A percentile compares a stretch with the other conserved stretches of the same genome.
phyloP scores from a whole-genome alignment of 2,888 invertebrate genomes.

The Toxonevra muliebris region DNA sequence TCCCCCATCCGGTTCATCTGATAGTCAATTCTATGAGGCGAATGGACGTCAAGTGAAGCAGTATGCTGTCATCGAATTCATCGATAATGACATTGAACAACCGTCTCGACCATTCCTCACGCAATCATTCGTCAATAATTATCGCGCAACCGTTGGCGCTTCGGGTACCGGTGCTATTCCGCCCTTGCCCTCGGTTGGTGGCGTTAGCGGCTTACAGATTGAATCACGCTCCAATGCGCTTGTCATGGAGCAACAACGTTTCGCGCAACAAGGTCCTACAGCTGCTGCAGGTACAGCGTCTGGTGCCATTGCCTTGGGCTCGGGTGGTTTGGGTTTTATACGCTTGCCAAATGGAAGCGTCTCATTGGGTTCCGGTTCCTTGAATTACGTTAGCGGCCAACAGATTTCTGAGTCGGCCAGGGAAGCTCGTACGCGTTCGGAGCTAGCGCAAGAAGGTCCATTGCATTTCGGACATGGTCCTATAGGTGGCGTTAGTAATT shows the following conservation, averaged over 20 bases:
- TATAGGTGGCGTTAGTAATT: background rate
- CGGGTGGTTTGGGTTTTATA: constrained; percentile 64
- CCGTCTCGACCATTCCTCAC: constrained; percentile 53
- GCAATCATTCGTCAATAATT: constrained; percentile 48
- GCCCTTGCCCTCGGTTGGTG: constrained; percentile 17
- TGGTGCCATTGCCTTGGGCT: constrained; percentile 61
- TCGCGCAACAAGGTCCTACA: constrained; percentile 42
- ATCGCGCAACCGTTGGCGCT: constrained; percentile 50
- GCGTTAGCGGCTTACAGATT: constrained; percentile 43
- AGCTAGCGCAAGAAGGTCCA: constrained; percentile 52
- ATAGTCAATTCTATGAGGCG: constrained; percentile 51
- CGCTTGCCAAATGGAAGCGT: constrained; percentile 62
- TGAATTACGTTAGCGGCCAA: constrained; percentile 62
- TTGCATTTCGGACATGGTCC: constrained; percentile 61
- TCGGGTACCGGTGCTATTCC: constrained; percentile 41
- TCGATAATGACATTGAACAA: constrained; percentile 61
- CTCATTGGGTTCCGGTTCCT: constrained; percentile 63
- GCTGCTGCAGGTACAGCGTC: constrained; percentile 35
- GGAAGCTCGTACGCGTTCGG: constrained; percentile 59
- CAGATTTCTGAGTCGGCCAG: constrained; percentile 52
- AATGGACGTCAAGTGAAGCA: constrained; percentile 62
- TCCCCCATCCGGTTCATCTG: constrained; percentile 8
- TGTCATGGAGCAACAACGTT: constrained; percentile 45
- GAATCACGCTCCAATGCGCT: constrained; percentile 48
- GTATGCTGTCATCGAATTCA: constrained; percentile 63